Evolutionary conservation across 2,888 invertebrate species (phyloP), one percentile per base, ranked within the genome.

Genomic region (Drosophila hamatofila): DNA sequence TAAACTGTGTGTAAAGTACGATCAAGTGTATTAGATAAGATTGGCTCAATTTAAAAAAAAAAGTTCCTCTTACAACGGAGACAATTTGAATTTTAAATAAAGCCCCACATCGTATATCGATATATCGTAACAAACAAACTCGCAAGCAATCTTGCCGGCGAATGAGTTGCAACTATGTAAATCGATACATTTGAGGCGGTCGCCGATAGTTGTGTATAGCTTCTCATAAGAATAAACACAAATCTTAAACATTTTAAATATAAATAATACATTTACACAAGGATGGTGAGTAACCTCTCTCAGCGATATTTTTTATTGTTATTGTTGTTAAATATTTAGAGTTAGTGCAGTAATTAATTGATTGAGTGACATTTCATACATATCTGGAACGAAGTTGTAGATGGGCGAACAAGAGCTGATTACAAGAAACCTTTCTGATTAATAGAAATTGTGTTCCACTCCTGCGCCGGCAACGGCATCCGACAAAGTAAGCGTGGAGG

Each of bases 311-410:
- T 77, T 71, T 70, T 78, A 52, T 56, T 52, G 48, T 62, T 70
- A n/a, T 23, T 42, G 33, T 74, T 79, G 33, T 75, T 79, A 73
- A 72, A 84, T 77, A 82, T 81, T 85, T 64, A 87, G 72, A 71
- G 55, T 65, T 73, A 71, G 68, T 72, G 59, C 60, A 41, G 63
- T 73, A 59, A 42, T 68, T 78, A 81, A 66, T 64, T 75, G 61
- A 70, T 73, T 64, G 54, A 72, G 70, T 80, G 74, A 72, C 74
- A 68, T 72, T 83, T 80, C 84, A 79, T 80, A 83, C 82, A 88
- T 82, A 83, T 86, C 55, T 74, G 81, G 78, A 67, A 63, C 62
- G 62, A 41, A 39, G 41, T 64, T 49, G n/a, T 62, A 37, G 59
- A 52, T 67, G 68, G 52, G 52, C 48, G 46, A 44, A 48, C 64